Base-by-base conservation (phyloP, 2,113 vertebrate species). In the Hydrochoerus hydrochaeris region DNA sequence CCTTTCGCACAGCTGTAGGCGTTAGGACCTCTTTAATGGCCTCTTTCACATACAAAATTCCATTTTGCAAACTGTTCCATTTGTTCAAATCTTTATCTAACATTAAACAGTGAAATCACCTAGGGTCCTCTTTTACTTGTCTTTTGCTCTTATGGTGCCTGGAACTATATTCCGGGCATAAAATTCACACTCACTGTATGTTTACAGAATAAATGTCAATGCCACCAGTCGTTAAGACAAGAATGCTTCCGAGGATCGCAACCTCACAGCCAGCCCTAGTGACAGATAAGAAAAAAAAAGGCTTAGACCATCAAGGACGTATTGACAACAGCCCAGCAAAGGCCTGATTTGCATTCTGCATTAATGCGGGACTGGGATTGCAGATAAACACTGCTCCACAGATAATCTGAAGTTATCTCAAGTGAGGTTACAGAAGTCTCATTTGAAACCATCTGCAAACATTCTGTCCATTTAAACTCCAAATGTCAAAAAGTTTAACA, bases 201-300 rank as follows among this genome's bases (percentile, higher is more conserved):
- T 44, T 85, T 85, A 60, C 57, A n/a, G 67, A 71, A 80, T 60
- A 78, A 83, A 92, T 54, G 73, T 85, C 95, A 95, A 46, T 87
- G 67, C 83, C 73, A 94, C 54, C 46, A 91, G 78, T 73, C 83
- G 80, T 60, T 69, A 83, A 89, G 54, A 82, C 30, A 92, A 95
- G 63, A 85, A n/a, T 22, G 6, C 41, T 83, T 78, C 82, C 86
- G 83, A 87, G 63, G 49, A 92, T 87, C 73, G 89, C 44, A 35
- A 16, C 30, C 49, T 77, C 54, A 90, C 77, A 87, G 63, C 46
- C 65, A 93, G 49, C 11, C 22, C 19, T 91, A 93, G 81, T 32
- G 62, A 86, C 54, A 78, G 86, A 83, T 54, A 91, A 63, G 73
- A 57, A 30, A 30, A 57, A 30, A 30, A 11, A 80, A 78, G 93